phyloP scores from a whole-genome alignment of 2,797 vertebrate genomes.

The Brachymystax lenok region DNA sequence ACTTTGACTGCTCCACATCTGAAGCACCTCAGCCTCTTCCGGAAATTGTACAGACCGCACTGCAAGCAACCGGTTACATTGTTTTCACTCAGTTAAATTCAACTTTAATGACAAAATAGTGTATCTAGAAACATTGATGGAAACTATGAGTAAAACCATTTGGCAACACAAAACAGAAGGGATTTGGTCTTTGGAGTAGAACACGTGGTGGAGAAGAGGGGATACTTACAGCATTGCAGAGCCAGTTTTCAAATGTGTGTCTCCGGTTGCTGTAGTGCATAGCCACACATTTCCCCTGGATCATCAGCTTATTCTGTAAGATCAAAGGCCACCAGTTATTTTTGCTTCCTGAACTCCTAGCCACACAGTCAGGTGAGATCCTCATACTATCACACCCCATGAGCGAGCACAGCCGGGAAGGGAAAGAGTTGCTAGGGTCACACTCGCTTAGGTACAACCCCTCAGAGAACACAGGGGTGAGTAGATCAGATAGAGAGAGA shows the following conservation, averaged over 20 bases:
- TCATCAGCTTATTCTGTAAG: constrained; percentile 88
- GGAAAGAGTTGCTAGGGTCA: constrained; percentile 57
- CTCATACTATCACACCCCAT: constrained; percentile 74
- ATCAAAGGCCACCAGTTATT: constrained; percentile 44
- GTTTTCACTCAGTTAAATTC: neutral
- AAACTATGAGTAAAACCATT: neutral
- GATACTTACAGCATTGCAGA: constrained; percentile 86
- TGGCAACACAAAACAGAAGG: neutral
- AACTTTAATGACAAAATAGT: neutral
- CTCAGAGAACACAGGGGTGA: constrained; percentile 32
- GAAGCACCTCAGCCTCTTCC: constrained; percentile 91
- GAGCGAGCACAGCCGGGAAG: constrained; percentile 83
- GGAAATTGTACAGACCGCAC: constrained; percentile 95
- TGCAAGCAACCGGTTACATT: constrained; percentile 61
- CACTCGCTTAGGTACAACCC: constrained; percentile 49
- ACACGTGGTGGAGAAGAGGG: neutral
- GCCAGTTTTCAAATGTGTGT: constrained; percentile 94
- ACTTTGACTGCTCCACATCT: constrained; percentile 89
- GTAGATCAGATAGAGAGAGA: constrained; percentile 33
- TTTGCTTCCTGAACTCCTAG: neutral
- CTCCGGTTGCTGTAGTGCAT: constrained; percentile 93
- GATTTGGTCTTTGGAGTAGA: neutral
- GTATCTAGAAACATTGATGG: neutral
- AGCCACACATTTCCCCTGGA: constrained; percentile 88
- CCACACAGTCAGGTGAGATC: constrained; percentile 49